Evolutionary conservation across 2,797 vertebrate genomes (phyloP), one percentile per base, ranked within the genome.

Genomic region (Pygocentrus nattereri): DNA sequence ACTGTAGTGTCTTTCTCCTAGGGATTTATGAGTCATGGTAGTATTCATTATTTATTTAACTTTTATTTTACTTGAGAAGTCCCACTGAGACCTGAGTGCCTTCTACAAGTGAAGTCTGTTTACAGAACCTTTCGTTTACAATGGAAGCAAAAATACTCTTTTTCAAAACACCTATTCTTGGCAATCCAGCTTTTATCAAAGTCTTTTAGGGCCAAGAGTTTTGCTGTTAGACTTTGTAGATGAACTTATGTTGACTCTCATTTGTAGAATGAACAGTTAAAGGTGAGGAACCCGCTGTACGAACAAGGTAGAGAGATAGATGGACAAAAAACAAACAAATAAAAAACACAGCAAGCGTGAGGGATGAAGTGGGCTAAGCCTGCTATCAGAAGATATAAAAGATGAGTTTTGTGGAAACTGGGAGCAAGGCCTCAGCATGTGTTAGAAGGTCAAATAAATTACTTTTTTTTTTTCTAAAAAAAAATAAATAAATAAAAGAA

Each of bases 31-130:
- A 41, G 3, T 13, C 23, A 31, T 25, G 16, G 19, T 21, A 10
- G 2, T 25, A 64, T 76, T 80, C 80, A 38, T 34, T 74, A 80
- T 79, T 79, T 79, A 80, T 80, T 74, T 80, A 68, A 34, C 71
- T 62, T n/a, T 74, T 38, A 74, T 67, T 72, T 77, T 71, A 38
- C 67, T 23, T 64, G 30, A 81, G 64, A 50, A 58, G 38, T 70
- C 64, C 73, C 41, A 49, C 64, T 41, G n/a, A n/a, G 72, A 69
- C 73, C 23, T 4, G 11, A 25, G 65, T 5, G 34, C 2, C 12
- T 75, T 75, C 69, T 75, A 70, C 73, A 59, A 69, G 41, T 21
- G 79, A 76, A 11, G 8, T 44, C 30, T 49, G 11, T 75, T 76
- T 75, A 50, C 58, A 44, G 19, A 25, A n/a, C 38, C 23, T 67